A percentile compares a stretch with the other conserved stretches of the same genome.
phyloP scores from a whole-genome alignment of 2,113 vertebrate species.

The Vulpes ferrilata region DNA sequence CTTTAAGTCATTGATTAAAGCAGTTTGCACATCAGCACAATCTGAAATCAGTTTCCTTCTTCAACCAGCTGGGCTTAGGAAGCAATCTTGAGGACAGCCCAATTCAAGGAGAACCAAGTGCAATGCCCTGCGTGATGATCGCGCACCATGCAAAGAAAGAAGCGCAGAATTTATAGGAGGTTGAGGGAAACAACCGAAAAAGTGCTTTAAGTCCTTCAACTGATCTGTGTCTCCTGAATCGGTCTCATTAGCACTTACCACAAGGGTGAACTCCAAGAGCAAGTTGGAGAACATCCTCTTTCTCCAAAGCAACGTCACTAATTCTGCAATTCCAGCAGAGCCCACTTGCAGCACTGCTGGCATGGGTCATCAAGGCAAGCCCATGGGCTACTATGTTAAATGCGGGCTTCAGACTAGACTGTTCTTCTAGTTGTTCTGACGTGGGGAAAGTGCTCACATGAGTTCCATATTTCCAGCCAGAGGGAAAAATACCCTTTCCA shows the following conservation, averaged over 20 bases:
- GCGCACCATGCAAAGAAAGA: background rate
- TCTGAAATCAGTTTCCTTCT: slow-evolving; percentile 75
- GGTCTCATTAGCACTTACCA: background rate
- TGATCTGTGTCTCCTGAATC: background rate
- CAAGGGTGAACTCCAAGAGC: background rate
- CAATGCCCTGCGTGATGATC: background rate
- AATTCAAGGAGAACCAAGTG: slow-evolving; percentile 25
- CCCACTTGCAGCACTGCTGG: accelerated
- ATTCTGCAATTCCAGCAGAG: background rate
- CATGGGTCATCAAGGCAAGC: background rate
- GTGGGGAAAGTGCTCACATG: background rate
- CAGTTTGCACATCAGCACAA: slow-evolving; percentile 76
- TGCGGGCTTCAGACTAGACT: background rate
- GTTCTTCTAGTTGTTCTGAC: background rate
- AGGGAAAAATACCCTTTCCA: background rate
- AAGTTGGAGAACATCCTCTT: background rate
- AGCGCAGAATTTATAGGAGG: background rate
- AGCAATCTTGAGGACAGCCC: slow-evolving; percentile 55
- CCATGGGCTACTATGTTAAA: background rate
- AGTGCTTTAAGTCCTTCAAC: background rate
- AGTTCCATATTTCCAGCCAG: slow-evolving; percentile 49
- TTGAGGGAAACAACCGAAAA: background rate
- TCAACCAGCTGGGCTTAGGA: slow-evolving; percentile 64
- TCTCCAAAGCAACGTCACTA: background rate
- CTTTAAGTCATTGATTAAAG: slow-evolving; percentile 75